Percentiles rank a stretch among this genome's conserved stretches.
Conservation (phyloP, 2,888 invertebrate species). For the Metacarcinus magister region DNA sequence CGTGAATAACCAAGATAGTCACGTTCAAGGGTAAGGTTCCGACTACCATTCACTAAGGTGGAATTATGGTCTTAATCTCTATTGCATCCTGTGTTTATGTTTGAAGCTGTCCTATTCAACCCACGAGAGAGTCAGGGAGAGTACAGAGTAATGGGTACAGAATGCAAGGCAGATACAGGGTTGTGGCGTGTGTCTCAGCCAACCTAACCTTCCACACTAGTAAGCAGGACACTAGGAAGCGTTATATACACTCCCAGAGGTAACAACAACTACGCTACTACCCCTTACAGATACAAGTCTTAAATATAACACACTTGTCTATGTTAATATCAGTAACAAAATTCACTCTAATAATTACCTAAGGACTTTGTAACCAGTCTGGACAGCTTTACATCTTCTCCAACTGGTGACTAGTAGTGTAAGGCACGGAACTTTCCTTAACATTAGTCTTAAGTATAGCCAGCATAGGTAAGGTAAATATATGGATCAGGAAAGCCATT, state of each 20-base stretch:
- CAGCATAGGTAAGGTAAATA: background rate
- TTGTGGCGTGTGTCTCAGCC: background rate
- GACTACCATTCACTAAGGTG: background rate
- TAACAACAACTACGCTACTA: background rate
- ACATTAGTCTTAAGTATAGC: background rate
- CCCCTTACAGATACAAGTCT: background rate
- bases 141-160: background rate
- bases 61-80: background rate
- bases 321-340: background rate
- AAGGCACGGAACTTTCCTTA: background rate
- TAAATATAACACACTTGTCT: background rate
- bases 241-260: background rate
- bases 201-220: background rate
- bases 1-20: no score
- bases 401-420: slow-evolving; percentile 20
- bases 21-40: background rate
- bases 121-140: background rate
- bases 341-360: background rate
- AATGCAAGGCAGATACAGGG: background rate
- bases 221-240: background rate
- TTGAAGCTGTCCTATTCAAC: background rate
- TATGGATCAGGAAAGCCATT: background rate
- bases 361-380: background rate
- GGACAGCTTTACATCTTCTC: background rate
- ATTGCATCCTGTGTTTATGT: background rate